phyloP scores from a whole-genome alignment of 2,797 vertebrate species.

The Enteromius thamalakanensis region DNA sequence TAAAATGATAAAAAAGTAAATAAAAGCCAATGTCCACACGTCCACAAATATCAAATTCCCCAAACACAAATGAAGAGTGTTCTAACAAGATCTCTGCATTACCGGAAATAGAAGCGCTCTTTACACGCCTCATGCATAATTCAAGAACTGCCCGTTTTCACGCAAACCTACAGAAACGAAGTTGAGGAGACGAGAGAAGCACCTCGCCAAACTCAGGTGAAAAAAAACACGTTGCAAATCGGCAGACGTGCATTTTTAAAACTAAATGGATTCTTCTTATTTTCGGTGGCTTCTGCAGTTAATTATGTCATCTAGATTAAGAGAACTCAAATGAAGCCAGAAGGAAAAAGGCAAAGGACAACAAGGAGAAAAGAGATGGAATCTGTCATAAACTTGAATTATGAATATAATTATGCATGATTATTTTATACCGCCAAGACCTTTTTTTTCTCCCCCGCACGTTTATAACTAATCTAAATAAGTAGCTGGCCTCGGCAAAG shows the following conservation, averaged over 20 bases:
- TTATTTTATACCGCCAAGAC: constrained; percentile 99
- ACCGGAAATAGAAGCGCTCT: constrained; percentile 51
- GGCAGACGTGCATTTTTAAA: constrained; percentile 62
- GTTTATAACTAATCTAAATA: constrained; percentile 99
- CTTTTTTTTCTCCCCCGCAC: constrained; percentile 90
- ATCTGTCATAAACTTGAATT: constrained; percentile 99
- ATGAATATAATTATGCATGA: constrained; percentile 99
- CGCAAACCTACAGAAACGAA: constrained; percentile 61
- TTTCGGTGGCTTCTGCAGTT: constrained; percentile 87
- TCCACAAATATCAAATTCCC: constrained; percentile 52
- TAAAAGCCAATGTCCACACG: constrained; percentile 41
- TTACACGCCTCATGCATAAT: constrained; percentile 64
- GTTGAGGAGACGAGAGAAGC: constrained; percentile 49
- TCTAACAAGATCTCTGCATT: constrained; percentile 50
- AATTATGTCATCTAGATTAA: constrained; percentile 95
- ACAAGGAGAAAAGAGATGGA: constrained; percentile 97
- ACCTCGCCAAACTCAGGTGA: constrained; percentile 69
- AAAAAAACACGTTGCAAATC: constrained; percentile 64
- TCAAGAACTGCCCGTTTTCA: constrained; percentile 63
- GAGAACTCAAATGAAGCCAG: constrained; percentile 90
- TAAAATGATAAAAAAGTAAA: constrained; percentile 58
- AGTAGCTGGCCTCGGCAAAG: constrained; percentile 92
- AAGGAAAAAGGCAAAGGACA: constrained; percentile 93
- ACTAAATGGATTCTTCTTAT: constrained; percentile 75
- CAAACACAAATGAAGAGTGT: constrained; percentile 53